A percentile compares a stretch with the other conserved stretches of the same genome.
Conservation (phyloP, 2,113 vertebrate species). For the Nyctibius bracteatus region DNA sequence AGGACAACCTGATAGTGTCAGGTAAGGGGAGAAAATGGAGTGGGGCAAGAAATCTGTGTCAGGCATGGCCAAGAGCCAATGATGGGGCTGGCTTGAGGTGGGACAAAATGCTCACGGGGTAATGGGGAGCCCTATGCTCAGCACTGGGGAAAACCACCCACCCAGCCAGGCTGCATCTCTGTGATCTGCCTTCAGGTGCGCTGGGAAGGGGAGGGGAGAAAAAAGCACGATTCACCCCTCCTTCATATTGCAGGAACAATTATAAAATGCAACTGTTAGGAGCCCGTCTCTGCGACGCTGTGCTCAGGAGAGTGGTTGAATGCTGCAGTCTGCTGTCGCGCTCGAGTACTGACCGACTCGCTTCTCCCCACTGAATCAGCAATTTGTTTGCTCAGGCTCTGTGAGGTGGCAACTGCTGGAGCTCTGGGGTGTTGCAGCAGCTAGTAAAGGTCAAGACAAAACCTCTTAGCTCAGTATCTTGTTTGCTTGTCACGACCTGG, state of each 20-base stretch:
- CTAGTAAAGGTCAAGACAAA: neutral
- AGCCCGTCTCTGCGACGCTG: rapidly evolving
- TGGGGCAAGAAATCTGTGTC: neutral
- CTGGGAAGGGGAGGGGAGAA: neutral
- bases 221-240: neutral
- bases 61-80: neutral
- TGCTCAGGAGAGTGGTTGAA: neutral
- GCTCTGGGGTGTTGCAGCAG: neutral
- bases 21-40: neutral
- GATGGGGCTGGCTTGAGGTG: neutral
- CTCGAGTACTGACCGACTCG: neutral
- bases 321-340: neutral
- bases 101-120: rapidly evolving
- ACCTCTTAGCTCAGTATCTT: neutral
- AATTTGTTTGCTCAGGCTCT: neutral
- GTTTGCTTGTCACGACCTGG: neutral
- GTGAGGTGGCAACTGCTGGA: neutral
- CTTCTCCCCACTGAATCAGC: neutral
- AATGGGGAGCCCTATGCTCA: neutral
- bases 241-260: neutral
- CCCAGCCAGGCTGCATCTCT: neutral
- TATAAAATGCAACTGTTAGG: neutral
- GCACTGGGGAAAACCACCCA: neutral
- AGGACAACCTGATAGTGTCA: neutral
- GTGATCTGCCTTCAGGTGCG: neutral